Evolutionary conservation across 2,888 invertebrate species (phyloP).

Genomic region (Holacanthella duospinosa): DNA sequence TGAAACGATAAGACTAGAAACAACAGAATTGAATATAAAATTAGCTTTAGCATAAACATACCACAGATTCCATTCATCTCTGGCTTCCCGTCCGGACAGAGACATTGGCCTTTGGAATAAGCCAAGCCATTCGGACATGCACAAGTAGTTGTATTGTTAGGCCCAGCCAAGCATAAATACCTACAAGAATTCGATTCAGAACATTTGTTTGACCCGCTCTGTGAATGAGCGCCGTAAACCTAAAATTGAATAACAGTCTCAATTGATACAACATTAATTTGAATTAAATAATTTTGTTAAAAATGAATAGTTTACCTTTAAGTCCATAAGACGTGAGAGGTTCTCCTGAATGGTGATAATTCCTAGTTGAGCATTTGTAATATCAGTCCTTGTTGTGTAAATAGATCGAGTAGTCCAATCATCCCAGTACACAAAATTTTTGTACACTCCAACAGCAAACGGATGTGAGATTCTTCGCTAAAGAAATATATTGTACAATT

Average conservation of each 20-base stretch:
- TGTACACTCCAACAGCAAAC: conserved; percentile 73
- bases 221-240: conserved; percentile 63
- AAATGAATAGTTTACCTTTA: conserved; percentile 50
- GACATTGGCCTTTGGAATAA: conserved; percentile 51
- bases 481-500: background rate
- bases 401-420: conserved; percentile 74
- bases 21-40: too few relatives aligned
- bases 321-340: conserved; percentile 64
- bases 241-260: conserved; percentile 18
- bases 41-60: conserved; percentile 18
- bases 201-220: conserved; percentile 64
- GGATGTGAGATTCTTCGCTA: conserved; percentile 52
- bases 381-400: conserved; percentile 47
- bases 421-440: conserved; percentile 79
- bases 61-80: conserved; percentile 60
- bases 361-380: conserved; percentile 34
- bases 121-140: conserved; percentile 69
- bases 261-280: background rate
- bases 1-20: conserved; percentile 9
- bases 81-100: conserved; percentile 60
- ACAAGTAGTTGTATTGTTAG: conserved; percentile 56
- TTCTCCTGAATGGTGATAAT: conserved; percentile 53
- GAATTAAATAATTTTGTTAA: background rate
- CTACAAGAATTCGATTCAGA: conserved; percentile 52
- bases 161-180: conserved; percentile 67